Conservation (phyloP, 2,888 invertebrate genomes). For the Trissolcus japonicus region DNA sequence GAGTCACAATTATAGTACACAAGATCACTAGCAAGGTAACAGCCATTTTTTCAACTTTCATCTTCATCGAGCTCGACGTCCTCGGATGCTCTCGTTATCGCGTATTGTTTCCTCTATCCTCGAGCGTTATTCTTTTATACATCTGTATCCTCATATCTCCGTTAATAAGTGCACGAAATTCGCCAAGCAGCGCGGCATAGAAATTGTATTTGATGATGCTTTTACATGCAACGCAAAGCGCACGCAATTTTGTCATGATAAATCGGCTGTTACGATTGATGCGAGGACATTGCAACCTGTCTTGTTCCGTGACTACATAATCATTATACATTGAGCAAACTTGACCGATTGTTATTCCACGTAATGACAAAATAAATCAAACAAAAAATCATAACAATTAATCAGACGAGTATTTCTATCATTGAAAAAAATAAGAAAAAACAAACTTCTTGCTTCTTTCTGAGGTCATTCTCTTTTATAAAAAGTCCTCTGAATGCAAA, state of each 20-base stretch:
- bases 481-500: background rate
- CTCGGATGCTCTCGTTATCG: conserved; percentile 36
- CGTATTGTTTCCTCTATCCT: conserved; percentile 13
- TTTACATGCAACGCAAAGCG: conserved; percentile 36
- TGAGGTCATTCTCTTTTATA: background rate
- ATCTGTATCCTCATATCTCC: background rate
- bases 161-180: conserved; percentile 26
- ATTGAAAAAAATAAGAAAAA: background rate
- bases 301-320: conserved; percentile 26
- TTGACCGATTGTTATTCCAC: conserved; percentile 4
- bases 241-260: conserved; percentile 16
- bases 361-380: conserved; percentile 8
- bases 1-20: conserved; percentile 42
- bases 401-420: conserved; percentile 12
- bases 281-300: conserved; percentile 22
- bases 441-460: background rate
- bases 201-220: conserved; percentile 44
- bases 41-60: conserved; percentile 44
- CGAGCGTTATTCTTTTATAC: conserved; percentile 41
- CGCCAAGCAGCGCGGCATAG: background rate
- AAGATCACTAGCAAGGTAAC: conserved; percentile 49
- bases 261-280: background rate
- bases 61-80: conserved; percentile 34
- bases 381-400: conserved; percentile 11
- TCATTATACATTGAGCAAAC: conserved; percentile 19